phyloP scores from a whole-genome alignment of 2,113 vertebrate genomes.

The Acrocephalus arundinaceus region DNA sequence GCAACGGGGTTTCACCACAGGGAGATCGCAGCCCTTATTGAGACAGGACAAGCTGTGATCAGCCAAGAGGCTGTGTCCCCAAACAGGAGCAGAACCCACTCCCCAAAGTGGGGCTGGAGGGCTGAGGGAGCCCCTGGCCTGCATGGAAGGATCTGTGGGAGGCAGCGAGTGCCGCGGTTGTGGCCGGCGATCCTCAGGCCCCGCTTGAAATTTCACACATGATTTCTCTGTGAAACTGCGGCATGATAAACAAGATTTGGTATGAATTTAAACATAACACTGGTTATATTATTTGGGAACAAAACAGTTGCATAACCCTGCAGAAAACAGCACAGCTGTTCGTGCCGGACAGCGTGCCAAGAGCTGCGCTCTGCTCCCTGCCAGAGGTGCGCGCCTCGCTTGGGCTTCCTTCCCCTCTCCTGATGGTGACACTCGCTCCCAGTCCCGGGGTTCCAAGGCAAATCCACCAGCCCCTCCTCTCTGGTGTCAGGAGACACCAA shows the following conservation, averaged over 20 bases:
- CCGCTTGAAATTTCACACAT: conserved; percentile 77
- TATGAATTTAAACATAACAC: conserved; percentile 61
- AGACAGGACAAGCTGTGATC: background rate
- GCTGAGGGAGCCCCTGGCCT: background rate
- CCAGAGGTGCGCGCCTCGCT: background rate
- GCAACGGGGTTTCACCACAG: rapidly evolving
- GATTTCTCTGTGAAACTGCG: conserved; percentile 69
- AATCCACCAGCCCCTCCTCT: background rate
- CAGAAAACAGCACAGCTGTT: conserved; percentile 52
- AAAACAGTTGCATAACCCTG: conserved; percentile 45
- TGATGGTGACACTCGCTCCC: rapidly evolving
- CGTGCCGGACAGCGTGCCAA: background rate
- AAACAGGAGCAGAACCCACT: background rate
- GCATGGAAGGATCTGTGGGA: rapidly evolving
- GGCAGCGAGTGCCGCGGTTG: background rate
- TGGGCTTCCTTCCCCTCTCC: background rate
- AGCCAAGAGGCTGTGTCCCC: background rate
- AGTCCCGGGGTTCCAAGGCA: background rate
- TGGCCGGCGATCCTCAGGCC: background rate
- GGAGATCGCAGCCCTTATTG: background rate
- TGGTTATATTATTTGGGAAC: conserved; percentile 51
- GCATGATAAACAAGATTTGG: conserved; percentile 76
- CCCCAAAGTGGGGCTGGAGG: background rate
- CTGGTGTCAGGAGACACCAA: background rate
- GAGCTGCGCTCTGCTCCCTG: background rate